A percentile compares a stretch with the other conserved stretches of the same genome.
These are phyloP conservation scores for Atta colombica DNA, from an alignment of 1,140 invertebrate genomes.

Conservation along the genomic window DNA sequence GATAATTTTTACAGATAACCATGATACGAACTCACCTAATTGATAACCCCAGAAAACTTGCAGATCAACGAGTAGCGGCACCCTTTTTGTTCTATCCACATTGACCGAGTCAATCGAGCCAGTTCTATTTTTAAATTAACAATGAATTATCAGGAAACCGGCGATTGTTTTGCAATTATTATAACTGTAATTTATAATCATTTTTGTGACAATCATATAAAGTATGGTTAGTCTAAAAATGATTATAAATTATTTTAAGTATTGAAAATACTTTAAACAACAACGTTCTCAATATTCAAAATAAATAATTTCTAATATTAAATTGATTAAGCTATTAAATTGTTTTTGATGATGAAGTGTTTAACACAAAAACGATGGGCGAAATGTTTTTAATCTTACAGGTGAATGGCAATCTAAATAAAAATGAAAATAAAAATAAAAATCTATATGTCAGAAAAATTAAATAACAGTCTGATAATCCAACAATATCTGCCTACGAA, in stretches of 20 bases:
- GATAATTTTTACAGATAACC: slow-evolving; percentile 26
- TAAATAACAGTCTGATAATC: slow-evolving; percentile 15
- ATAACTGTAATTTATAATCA: too few species aligned
- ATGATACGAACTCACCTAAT: background rate
- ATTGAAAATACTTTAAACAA: too few species aligned
- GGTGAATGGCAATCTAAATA: background rate
- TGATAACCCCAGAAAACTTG: slow-evolving; percentile 65
- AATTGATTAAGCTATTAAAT: too few species aligned
- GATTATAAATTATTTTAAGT: too few species aligned
- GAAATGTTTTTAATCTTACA: slow-evolving; percentile 2
- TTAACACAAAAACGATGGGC: background rate
- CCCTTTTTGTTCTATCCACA: slow-evolving; percentile 61
- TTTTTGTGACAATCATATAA: too few species aligned
- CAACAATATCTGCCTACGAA: background rate
- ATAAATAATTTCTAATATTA: too few species aligned
- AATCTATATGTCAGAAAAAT: background rate
- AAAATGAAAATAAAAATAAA: slow-evolving; percentile 22
- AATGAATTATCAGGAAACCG: slow-evolving; percentile 57
- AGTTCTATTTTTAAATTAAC: slow-evolving; percentile 73
- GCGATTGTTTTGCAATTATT: too few species aligned
- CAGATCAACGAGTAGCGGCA: slow-evolving; percentile 61
- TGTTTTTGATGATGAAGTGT: background rate
- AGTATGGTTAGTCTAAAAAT: too few species aligned
- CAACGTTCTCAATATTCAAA: too few species aligned
- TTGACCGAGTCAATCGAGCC: background rate